A percentile compares a stretch with the other conserved stretches of the same genome.
Evolutionary conservation across 2,113 vertebrate species (phyloP).

Genomic region (Glareola pratincola): DNA sequence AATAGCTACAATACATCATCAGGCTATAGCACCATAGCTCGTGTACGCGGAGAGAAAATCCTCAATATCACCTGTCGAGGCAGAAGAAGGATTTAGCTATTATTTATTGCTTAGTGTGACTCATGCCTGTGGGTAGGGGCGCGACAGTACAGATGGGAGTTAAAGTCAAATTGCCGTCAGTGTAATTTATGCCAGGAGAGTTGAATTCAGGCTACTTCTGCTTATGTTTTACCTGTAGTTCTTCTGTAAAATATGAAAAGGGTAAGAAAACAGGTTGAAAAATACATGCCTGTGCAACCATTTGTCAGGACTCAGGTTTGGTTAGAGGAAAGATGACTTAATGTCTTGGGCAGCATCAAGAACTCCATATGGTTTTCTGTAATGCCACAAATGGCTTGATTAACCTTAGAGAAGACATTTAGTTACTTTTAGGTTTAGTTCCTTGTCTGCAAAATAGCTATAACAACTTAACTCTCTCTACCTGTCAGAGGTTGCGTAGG

Average conservation of each 20-base stretch:
- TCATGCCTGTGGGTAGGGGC: constrained; percentile 17
- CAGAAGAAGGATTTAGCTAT: background rate
- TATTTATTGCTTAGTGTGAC: constrained; percentile 38
- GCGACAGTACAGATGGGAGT: background rate
- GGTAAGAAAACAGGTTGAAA: background rate
- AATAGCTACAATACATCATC: constrained; percentile 21
- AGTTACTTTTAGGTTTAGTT: background rate
- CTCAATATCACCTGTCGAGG: background rate
- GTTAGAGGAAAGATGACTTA: background rate
- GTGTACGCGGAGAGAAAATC: background rate
- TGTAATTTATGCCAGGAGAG: constrained; percentile 14
- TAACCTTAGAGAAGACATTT: background rate
- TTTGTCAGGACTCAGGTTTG: background rate
- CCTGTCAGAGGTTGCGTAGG: background rate
- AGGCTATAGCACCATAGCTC: background rate
- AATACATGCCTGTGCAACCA: background rate
- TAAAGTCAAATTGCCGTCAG: background rate
- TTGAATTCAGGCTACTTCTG: constrained; percentile 37
- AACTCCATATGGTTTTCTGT: background rate
- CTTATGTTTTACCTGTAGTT: background rate
- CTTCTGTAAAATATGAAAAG: background rate
- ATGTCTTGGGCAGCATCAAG: background rate
- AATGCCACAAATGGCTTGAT: background rate
- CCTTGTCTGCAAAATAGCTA: background rate
- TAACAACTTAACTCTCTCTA: background rate